Evolutionary conservation across 2,888 invertebrate genomes (phyloP).

Genomic region (Agapostemon virescens): DNA sequence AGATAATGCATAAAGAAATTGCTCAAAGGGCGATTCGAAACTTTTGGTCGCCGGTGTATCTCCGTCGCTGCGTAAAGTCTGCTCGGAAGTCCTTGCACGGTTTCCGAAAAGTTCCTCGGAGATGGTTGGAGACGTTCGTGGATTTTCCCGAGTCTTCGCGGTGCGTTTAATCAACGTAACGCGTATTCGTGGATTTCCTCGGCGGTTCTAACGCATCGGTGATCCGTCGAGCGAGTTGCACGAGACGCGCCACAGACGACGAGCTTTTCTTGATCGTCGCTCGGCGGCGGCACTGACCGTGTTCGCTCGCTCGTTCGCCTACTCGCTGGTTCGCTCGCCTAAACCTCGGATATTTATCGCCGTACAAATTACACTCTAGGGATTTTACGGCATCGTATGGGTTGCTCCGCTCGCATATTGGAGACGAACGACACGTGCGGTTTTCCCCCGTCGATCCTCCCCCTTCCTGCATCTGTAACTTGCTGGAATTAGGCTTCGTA

Average conservation of each 20-base stretch:
- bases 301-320: neutral
- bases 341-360: slow-evolving; percentile 44
- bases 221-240: slow-evolving; percentile 65
- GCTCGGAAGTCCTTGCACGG: neutral
- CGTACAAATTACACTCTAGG: slow-evolving; percentile 43
- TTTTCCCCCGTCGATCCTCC: slow-evolving; percentile 30
- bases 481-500: slow-evolving; percentile 57
- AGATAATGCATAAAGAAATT: too few species aligned
- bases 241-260: slow-evolving; percentile 41
- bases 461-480: slow-evolving; percentile 43
- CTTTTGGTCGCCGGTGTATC: too few species aligned
- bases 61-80: neutral
- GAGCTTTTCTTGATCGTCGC: slow-evolving; percentile 65
- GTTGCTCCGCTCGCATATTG: slow-evolving; percentile 37
- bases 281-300: slow-evolving; percentile 68
- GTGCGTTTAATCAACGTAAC: neutral
- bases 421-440: slow-evolving; percentile 51
- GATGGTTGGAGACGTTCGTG: too few species aligned
- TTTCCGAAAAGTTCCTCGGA: neutral
- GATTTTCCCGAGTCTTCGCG: neutral
- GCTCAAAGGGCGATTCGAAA: too few species aligned
- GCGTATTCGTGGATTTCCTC: neutral
- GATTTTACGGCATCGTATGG: slow-evolving; percentile 36
- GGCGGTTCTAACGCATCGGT: slow-evolving; percentile 12
- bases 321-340: neutral